Evolutionary conservation across 2,113 vertebrate genomes (phyloP).

Genomic region (Glaucidium brasilianum): DNA sequence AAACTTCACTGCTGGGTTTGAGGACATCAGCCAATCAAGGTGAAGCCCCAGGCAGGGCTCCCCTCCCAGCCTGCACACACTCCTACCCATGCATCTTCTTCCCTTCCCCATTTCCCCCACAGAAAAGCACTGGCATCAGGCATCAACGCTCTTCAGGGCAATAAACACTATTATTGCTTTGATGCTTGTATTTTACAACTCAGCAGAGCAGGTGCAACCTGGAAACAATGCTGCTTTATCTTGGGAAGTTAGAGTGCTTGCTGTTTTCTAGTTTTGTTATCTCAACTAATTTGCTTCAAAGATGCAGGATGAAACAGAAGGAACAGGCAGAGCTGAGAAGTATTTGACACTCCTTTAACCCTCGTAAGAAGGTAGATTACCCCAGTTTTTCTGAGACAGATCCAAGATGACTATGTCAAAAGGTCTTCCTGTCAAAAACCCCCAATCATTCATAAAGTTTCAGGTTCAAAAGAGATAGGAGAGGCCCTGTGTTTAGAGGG

Average conservation of each 20-base stretch:
- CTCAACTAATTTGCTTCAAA: not conserved
- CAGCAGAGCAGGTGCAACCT: not conserved
- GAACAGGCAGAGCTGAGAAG: not conserved
- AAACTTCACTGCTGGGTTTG: not conserved
- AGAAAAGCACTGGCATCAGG: not conserved
- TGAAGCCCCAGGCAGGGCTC: not conserved
- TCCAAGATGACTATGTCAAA: not conserved
- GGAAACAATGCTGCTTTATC: not conserved
- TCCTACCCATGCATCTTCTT: not conserved
- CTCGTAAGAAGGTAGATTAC: not conserved
- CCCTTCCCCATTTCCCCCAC: not conserved
- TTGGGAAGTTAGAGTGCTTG: not conserved
- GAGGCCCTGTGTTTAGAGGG: not conserved
- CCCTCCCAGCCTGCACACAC: not conserved
- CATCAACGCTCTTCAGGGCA: not conserved
- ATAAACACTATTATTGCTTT: not conserved
- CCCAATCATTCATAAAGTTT: not conserved
- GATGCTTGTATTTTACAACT: not conserved
- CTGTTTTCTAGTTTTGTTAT: not conserved
- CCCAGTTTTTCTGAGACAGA: not conserved
- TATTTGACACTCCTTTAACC: not conserved
- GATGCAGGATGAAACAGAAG: not conserved
- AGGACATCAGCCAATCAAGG: not conserved
- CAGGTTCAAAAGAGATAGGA: not conserved
- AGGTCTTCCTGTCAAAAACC: not conserved